Evolutionary conservation across 1,140 invertebrate genomes (phyloP), one percentile per base, ranked within the genome.

Genomic region (Lethrus apterus): DNA sequence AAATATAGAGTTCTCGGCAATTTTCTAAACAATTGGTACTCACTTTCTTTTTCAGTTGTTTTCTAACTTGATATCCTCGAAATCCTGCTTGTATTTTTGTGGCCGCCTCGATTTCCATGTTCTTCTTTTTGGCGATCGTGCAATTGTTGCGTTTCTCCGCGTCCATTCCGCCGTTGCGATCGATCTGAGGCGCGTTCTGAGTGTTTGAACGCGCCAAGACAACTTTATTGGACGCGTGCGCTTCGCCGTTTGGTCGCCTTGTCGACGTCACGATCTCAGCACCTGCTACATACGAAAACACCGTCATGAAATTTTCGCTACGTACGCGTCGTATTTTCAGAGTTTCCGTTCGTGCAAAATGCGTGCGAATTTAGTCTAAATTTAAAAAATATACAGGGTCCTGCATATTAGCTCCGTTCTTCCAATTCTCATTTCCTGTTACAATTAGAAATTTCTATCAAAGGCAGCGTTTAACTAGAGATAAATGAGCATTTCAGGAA

Each of bases 51-150:
- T 73, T 75, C 5, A 82, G 56, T 45, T 76, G 73, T 57, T 84
- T 83, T 19, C 84, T 65, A 1, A 81, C 77, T 45, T 78, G 72
- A 55, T 83, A 84, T 1, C 83, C 83, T 35, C 81, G 71, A 62
- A 81, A 85, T 40, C 78, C 74, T 21, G 83, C 81, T 63, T 87
- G 84, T 40, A 87, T 86, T 59, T 79, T 84, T 2, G 77, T 80
- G 9, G 84, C 84, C 15, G 83, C 84, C 48, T 64, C 62, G 32
- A 66, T 64, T 63, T 73, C 72, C 56, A 62, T 58, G 45, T 57
- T 62, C 44, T 59, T 63, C 32, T 57, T 52, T 15, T 46, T 15
- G 21, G 42, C 29, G 23, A 54, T 48, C 14, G 51, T 46, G 32
- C 56, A 52, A 52, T 66, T 64, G 31, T 59, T 62, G 10, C 56